These are phyloP conservation scores for Megaleporinus macrocephalus DNA, from an alignment of 2,113 vertebrate genomes.

Conservation along the genomic window DNA sequence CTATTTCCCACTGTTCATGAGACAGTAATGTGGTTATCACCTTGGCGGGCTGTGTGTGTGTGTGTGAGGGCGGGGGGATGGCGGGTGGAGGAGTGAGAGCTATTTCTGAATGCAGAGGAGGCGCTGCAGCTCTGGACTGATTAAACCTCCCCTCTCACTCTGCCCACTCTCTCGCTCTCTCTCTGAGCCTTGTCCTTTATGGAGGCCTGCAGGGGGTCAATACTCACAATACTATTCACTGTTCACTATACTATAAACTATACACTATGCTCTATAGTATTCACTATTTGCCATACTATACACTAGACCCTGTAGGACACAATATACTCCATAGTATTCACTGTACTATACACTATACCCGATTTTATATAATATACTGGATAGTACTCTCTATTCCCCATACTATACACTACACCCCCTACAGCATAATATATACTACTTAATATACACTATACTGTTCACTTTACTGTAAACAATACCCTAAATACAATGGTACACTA, in stretches of 20 bases:
- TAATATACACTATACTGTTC: neutral
- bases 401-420: too few species aligned
- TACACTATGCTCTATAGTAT: neutral
- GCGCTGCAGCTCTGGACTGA: constrained; percentile 47
- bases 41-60: neutral
- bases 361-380: neutral
- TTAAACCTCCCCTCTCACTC: constrained; percentile 54
- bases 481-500: too few species aligned
- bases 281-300: neutral
- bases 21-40: constrained; percentile 11
- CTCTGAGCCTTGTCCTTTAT: constrained; percentile 22
- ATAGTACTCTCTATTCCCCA: neutral
- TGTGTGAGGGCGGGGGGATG: neutral
- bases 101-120: constrained; percentile 48
- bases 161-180: constrained; percentile 28
- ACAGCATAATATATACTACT: too few species aligned
- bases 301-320: neutral
- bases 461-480: too few species aligned
- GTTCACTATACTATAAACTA: neutral
- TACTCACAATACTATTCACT: neutral
- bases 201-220: constrained; percentile 14
- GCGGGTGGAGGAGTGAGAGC: constrained; percentile 27
- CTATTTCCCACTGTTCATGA: constrained; percentile 21
- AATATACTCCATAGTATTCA: neutral
- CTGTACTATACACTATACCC: neutral